phyloP scores from a whole-genome alignment of 2,113 vertebrate species.

The Lynx canadensis region DNA sequence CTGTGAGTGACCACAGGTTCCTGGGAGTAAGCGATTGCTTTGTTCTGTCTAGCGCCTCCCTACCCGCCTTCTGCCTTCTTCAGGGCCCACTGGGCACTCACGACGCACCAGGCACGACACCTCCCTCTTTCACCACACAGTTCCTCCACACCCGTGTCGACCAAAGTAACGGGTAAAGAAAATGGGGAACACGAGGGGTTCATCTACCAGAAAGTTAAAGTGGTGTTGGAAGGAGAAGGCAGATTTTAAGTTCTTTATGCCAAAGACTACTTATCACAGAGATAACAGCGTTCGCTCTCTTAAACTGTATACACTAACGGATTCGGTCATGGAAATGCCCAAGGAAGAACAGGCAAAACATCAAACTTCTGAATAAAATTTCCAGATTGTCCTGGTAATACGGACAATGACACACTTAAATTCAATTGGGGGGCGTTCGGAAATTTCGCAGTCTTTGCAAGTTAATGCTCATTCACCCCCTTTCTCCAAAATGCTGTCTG shows the following conservation, averaged over 20 bases:
- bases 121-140: background rate
- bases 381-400: background rate
- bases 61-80: background rate
- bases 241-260: background rate
- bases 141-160: background rate
- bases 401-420: background rate
- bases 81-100: rapidly evolving
- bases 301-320: background rate
- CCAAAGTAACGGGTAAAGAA: background rate
- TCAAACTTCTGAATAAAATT: background rate
- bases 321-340: background rate
- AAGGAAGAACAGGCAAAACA: background rate
- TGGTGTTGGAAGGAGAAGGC: background rate
- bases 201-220: background rate
- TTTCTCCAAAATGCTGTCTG: background rate
- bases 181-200: too few species aligned
- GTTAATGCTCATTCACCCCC: background rate
- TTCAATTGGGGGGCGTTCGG: background rate
- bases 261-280: background rate
- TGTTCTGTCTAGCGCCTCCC: background rate
- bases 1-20: background rate
- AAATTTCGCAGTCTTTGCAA: background rate
- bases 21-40: background rate
- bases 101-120: rapidly evolving
- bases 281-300: background rate